phyloP scores from a whole-genome alignment of 2,113 vertebrate species.

The Odocoileus hemionus region DNA sequence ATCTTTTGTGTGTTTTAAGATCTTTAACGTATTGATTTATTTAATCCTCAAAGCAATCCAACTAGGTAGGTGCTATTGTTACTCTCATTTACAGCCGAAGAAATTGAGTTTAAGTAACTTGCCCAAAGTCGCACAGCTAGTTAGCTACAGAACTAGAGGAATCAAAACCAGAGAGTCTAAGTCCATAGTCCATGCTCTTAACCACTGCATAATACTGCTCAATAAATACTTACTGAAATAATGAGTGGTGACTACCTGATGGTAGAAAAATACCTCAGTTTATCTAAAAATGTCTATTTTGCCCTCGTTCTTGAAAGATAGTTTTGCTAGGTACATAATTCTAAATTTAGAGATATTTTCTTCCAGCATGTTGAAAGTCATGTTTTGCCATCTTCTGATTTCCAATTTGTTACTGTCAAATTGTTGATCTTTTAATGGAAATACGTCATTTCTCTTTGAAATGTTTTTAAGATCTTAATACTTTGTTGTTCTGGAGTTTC shows the following conservation, averaged over 20 bases:
- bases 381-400: background rate
- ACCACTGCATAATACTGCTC: background rate
- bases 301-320: background rate
- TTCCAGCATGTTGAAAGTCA: background rate
- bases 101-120: background rate
- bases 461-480: background rate
- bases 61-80: background rate
- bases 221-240: background rate
- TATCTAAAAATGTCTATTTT: background rate
- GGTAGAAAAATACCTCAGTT: background rate
- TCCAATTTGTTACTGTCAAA: background rate
- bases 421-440: background rate
- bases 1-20: background rate
- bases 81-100: background rate
- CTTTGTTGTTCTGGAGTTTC: background rate
- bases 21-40: background rate
- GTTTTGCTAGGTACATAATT: conserved; percentile 11
- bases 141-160: background rate
- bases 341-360: background rate
- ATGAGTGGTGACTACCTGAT: background rate
- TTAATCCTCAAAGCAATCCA: background rate
- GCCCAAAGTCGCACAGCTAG: background rate
- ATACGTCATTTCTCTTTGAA: background rate
- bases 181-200: background rate
- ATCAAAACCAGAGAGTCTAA: background rate